Conservation (phyloP, 30 jellyfish, hydroid and myxozoan genomes). For the Turritopsis dohrnii region DNA sequence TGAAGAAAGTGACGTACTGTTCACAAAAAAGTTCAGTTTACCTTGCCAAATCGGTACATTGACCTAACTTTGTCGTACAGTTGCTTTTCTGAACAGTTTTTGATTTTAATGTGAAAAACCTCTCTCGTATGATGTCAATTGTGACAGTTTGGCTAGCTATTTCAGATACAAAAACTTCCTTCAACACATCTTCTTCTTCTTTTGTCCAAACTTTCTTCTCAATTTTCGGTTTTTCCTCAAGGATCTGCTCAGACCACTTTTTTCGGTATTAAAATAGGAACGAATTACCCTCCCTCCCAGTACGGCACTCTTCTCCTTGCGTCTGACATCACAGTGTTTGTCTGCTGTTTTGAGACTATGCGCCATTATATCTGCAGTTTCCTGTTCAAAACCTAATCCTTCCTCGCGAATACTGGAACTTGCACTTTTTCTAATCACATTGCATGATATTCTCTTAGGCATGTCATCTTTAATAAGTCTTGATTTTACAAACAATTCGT, state of each 20-base stretch:
- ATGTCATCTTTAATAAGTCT: not conserved
- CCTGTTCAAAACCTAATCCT: not conserved
- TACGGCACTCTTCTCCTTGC: not conserved
- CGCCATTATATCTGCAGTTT: not conserved
- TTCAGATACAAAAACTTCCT: not conserved
- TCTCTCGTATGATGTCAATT: not conserved
- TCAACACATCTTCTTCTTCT: not conserved
- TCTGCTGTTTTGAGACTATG: not conserved
- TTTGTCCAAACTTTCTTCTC: not conserved
- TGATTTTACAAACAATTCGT: not conserved
- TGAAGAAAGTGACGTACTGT: not conserved
- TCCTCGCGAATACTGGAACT: slow-evolving; percentile 1
- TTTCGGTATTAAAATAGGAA: not conserved
- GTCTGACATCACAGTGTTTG: not conserved
- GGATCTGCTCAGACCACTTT: not conserved
- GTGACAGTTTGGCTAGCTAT: not conserved
- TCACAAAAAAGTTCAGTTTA: no score
- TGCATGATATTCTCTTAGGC: not conserved
- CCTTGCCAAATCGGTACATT: not conserved
- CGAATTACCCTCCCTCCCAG: not conserved
- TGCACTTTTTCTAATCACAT: not conserved
- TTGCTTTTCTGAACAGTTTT: not conserved
- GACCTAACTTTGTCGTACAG: not conserved
- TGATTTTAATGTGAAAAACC: not conserved
- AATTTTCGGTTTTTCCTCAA: not conserved